These are phyloP conservation scores for Drosophila paramelanica DNA, from an alignment of 2,888 invertebrate species.

Conservation along the genomic window DNA sequence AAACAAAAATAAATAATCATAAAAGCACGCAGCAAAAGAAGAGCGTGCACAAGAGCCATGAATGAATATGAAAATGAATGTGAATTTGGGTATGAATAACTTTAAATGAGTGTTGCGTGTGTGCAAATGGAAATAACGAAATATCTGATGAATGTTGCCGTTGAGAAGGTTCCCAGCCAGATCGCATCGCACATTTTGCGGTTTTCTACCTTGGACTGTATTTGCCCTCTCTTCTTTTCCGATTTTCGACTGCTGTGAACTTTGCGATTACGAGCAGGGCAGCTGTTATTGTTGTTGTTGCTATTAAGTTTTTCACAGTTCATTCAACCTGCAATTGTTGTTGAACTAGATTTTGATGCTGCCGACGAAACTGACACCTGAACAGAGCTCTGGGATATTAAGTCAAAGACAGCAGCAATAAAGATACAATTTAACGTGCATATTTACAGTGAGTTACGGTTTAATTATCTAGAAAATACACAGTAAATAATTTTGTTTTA, in stretches of 20 bases:
- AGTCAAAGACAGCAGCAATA: background rate
- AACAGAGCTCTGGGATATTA: constrained; percentile 7
- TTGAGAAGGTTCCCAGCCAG: constrained; percentile 47
- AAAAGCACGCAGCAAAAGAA: constrained; percentile 3
- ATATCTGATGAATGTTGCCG: constrained; percentile 7
- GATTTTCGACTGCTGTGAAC: constrained; percentile 44
- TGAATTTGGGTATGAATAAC: constrained; percentile 35
- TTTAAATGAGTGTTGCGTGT: constrained; percentile 45
- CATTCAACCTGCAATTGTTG: constrained; percentile 64
- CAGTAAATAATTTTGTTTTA: background rate
- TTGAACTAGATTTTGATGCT: constrained; percentile 28
- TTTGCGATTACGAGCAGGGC: constrained; percentile 38
- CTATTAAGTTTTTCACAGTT: constrained; percentile 40
- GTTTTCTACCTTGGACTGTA: constrained; percentile 14
- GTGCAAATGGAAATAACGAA: constrained; percentile 16
- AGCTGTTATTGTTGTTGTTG: constrained; percentile 31
- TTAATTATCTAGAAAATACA: constrained; percentile 1
- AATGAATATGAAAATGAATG: constrained; percentile 46
- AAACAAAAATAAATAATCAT: constrained; percentile 8
- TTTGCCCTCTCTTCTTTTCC: constrained; percentile 7
- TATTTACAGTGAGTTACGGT: background rate
- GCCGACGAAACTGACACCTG: constrained; percentile 36
- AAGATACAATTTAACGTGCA: constrained; percentile 6
- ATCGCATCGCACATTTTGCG: constrained; percentile 32
- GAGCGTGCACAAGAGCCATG: constrained; percentile 24